Percentiles rank a stretch among this genome's conserved stretches.
Evolutionary conservation across 2,888 invertebrate species (phyloP).

Genomic region (Epinotia ramella): DNA sequence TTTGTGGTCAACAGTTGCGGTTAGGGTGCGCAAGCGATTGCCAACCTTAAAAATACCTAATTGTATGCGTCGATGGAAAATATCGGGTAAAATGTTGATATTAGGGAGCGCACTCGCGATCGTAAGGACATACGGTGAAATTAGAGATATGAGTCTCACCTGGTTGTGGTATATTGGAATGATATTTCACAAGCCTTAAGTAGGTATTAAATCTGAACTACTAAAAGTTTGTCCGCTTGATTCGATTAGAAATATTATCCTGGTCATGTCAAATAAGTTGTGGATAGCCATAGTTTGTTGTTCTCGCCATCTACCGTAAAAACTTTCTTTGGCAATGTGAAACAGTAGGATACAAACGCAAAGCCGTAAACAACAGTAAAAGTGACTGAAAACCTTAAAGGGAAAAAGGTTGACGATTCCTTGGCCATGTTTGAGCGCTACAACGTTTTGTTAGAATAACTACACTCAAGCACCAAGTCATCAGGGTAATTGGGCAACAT

Average conservation of each 20-base stretch:
- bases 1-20: slow-evolving; percentile 42
- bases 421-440: neutral
- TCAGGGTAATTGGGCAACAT: slow-evolving; percentile 26
- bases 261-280: no score
- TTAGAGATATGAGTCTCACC: slow-evolving; percentile 3
- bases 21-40: slow-evolving; percentile 16
- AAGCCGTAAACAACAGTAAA: neutral
- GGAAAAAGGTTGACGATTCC: neutral
- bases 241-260: no score
- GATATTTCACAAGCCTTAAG: neutral
- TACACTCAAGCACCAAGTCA: slow-evolving; percentile 9
- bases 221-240: neutral
- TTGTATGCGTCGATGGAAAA: slow-evolving; percentile 14
- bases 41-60: slow-evolving; percentile 12
- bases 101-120: neutral
- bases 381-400: neutral
- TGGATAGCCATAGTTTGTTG: no score
- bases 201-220: neutral
- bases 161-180: neutral
- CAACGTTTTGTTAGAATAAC: neutral
- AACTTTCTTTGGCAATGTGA: no score
- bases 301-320: no score
- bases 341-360: neutral
- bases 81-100: slow-evolving; percentile 10
- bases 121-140: slow-evolving; percentile 3